phyloP scores from a whole-genome alignment of 2,797 vertebrate genomes.

The Alcedo atthis region DNA sequence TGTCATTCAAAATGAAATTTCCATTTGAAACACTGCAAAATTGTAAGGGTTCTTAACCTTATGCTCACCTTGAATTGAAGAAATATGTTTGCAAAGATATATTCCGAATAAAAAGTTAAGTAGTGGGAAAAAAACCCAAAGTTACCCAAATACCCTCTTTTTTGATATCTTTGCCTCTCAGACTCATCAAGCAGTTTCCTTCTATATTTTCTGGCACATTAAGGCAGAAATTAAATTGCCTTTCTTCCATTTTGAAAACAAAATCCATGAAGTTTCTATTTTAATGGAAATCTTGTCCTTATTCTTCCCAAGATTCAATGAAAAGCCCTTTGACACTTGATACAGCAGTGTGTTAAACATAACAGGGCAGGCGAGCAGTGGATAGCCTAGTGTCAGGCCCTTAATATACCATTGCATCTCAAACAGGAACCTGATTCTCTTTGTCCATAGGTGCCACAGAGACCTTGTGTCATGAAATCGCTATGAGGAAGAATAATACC shows the following conservation, averaged over 20 bases:
- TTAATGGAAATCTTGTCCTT: constrained; percentile 53
- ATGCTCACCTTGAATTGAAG: background rate
- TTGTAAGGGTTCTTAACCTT: constrained; percentile 24
- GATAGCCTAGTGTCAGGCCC: constrained; percentile 34
- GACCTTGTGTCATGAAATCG: constrained; percentile 69
- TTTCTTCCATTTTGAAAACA: constrained; percentile 12
- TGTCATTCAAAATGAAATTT: constrained; percentile 48
- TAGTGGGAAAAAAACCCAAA: background rate
- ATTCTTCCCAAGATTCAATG: background rate
- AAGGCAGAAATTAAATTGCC: constrained; percentile 14
- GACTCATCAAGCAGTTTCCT: constrained; percentile 1
- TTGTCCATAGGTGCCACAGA: constrained; percentile 39
- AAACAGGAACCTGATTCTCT: constrained; percentile 56
- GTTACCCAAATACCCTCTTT: background rate
- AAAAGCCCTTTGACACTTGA: constrained; percentile 47
- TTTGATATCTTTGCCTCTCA: background rate
- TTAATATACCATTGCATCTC: background rate
- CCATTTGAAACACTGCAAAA: constrained; percentile 14
- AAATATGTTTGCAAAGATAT: constrained; percentile 19
- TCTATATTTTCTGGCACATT: constrained; percentile 10
- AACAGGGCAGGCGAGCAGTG: background rate
- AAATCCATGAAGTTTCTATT: constrained; percentile 22
- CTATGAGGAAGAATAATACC: constrained; percentile 68
- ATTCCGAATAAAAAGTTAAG: background rate
- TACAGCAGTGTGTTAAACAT: constrained; percentile 19